Evolutionary conservation across 2,113 vertebrate species (phyloP), one percentile per base, ranked within the genome.

Genomic region (Mobula hypostoma): DNA sequence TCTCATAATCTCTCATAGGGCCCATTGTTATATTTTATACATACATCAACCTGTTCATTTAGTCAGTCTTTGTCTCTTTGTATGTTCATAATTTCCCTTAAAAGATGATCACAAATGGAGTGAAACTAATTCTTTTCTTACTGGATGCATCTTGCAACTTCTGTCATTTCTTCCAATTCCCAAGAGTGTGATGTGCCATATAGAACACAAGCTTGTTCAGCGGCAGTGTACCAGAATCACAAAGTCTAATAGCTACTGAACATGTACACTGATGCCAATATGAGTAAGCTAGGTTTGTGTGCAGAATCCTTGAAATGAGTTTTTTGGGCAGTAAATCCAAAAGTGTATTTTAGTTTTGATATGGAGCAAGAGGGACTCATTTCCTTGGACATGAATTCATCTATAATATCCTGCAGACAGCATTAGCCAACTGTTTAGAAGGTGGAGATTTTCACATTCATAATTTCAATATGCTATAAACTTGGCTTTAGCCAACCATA

Each of bases 11-110:
- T 74, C 91, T 93, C 91, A 74, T 56, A 74, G 70, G 91, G 21
- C 40, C 85, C 21, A 93, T 24, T 12, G 21, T 76, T 93, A 93
- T 93, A 93, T 72, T 48, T 90, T 93, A 93, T 48, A 92, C 66
- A 76, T 93, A 48, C 91, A 74, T 93, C 91, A 93, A 93, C 68
- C 91, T 74, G 91, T 76, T 70, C 91, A 93, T 74, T 93, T 74
- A 74, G 68, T 74, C 68, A 29, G 70, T 74, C 36, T 74, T 93
- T 56, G 68, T 93, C 48, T 76, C 91, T 76, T 36, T 76, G 68
- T 66, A 72, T 74, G 70, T 2, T 93, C 91, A 61, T 93, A 74
- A 93, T 93, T 93, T 93, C 66, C 66, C 72, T 74, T 93, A 93
- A 74, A 70, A 93, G 70, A 70, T 17, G 74, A 32, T 93, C 36